A percentile compares a stretch with the other conserved stretches of the same genome.
These are phyloP conservation scores for Erpetoichthys calabaricus DNA, from an alignment of 2,797 vertebrate species.

Conservation along the genomic window DNA sequence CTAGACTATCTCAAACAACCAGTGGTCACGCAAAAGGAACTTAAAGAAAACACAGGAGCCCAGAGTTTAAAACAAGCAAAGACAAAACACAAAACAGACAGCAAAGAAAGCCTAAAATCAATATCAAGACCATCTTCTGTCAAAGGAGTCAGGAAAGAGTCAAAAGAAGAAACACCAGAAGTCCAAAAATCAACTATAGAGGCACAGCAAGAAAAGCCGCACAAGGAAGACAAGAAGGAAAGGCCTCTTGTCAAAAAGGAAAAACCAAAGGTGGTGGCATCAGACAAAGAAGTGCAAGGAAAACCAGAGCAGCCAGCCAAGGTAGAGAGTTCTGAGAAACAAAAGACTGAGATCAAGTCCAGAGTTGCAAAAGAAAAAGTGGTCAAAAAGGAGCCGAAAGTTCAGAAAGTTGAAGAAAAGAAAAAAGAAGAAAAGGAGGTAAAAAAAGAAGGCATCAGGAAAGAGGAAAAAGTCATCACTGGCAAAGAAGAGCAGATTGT, in stretches of 20 bases:
- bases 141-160: slow-evolving; percentile 68
- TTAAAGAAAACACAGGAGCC: slow-evolving; percentile 49
- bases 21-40: slow-evolving; percentile 72
- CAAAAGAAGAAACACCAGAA: slow-evolving; percentile 69
- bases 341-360: slow-evolving; percentile 61
- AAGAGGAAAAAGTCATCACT: slow-evolving; percentile 43
- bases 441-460: slow-evolving; percentile 61
- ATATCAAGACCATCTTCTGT: slow-evolving; percentile 58
- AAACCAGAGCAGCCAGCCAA: slow-evolving; percentile 58
- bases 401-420: slow-evolving; percentile 58
- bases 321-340: slow-evolving; percentile 65
- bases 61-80: slow-evolving; percentile 76
- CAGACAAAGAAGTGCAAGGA: slow-evolving; percentile 54
- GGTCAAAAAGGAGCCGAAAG: slow-evolving; percentile 68
- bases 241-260: slow-evolving; percentile 67
- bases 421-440: slow-evolving; percentile 66
- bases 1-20: slow-evolving; percentile 86
- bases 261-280: slow-evolving; percentile 45
- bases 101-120: slow-evolving; percentile 84
- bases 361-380: slow-evolving; percentile 63
- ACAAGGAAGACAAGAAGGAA: slow-evolving; percentile 76
- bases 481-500: slow-evolving; percentile 69
- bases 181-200: slow-evolving; percentile 46
- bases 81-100: slow-evolving; percentile 77
- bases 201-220: slow-evolving; percentile 53